Base-by-base conservation (phyloP, 2,113 vertebrate species). In the Oncorhynchus nerka region DNA sequence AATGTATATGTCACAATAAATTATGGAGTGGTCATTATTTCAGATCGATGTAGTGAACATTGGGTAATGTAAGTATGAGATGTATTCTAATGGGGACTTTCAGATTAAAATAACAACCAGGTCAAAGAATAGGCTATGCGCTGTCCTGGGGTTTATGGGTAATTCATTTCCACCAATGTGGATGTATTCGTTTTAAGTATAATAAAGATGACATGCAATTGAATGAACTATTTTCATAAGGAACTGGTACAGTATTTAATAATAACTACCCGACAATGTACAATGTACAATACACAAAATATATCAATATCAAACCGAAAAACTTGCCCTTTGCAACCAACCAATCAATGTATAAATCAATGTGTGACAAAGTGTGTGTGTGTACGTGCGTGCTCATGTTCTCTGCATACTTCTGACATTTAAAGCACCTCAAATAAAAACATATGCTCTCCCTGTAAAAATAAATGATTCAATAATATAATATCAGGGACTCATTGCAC, bases 1-100 rank as follows among this genome's bases (percentile, higher is more conserved):
- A 20, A 68, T 68, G 28, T 67, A 67, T 67, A 26, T 67, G 65
- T 15, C 65, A 67, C 28, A 13, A 67, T 67, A 5, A 67, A 67
- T 19, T 8, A 67, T 32, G 28, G 13, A 67, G 65, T 67, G 28
- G 64, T 28, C 64, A 66, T 66, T 13, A 9, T 66, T 26, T 24
- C 64, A 13, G 26, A 68, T 28, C 19, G 4, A 28, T 32, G 65
- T 16, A 57, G 59, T 62, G 20, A 55, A 16, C 32, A 15, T 30
- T 26, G 26, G 64, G 13, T 55, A 19, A 55, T 19, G 4, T 55
- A 55, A 15, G 16, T 16, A 55, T 19, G 59, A n/a, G 59, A 62
- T 24, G 59, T 62, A 22, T 22, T 22, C 39, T 45, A 45, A 45
- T 45, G 39, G n/a, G 59, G 51, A 55, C 20, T 22, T n/a, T 62